Evolutionary conservation across 2,797 vertebrate genomes (phyloP).

Genomic region (Falco novaeseelandiae): DNA sequence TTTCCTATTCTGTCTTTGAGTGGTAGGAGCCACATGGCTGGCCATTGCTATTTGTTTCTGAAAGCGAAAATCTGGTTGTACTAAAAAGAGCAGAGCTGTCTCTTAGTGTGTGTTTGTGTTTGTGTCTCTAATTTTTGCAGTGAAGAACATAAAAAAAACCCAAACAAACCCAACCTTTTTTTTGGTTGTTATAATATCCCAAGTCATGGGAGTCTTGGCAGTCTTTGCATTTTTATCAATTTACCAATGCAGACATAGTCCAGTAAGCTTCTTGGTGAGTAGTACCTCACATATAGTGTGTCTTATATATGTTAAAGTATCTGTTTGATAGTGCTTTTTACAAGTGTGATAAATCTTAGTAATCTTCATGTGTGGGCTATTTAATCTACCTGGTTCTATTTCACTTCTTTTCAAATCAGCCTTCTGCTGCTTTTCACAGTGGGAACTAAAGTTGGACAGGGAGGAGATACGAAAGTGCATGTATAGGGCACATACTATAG

Average conservation of each 20-base stretch:
- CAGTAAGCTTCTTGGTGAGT: background rate
- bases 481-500: background rate
- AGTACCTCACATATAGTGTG: background rate
- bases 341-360: background rate
- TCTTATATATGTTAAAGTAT: background rate
- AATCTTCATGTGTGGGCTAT: background rate
- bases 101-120: background rate
- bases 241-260: background rate
- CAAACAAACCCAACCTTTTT: too few relatives aligned
- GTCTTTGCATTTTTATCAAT: background rate
- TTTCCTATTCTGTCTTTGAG: background rate
- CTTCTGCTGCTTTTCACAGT: background rate
- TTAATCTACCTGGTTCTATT: background rate
- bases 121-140: background rate
- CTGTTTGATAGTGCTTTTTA: background rate
- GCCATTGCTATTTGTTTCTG: background rate
- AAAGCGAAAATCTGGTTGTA: background rate
- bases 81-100: background rate
- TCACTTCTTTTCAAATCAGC: background rate
- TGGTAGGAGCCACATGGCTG: background rate
- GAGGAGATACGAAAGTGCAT: fast-evolving
- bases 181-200: background rate
- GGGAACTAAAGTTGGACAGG: background rate
- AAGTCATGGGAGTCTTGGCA: background rate
- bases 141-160: background rate